Evolutionary conservation across 2,113 vertebrate genomes (phyloP).

Genomic region (Dipodomys ordii): DNA sequence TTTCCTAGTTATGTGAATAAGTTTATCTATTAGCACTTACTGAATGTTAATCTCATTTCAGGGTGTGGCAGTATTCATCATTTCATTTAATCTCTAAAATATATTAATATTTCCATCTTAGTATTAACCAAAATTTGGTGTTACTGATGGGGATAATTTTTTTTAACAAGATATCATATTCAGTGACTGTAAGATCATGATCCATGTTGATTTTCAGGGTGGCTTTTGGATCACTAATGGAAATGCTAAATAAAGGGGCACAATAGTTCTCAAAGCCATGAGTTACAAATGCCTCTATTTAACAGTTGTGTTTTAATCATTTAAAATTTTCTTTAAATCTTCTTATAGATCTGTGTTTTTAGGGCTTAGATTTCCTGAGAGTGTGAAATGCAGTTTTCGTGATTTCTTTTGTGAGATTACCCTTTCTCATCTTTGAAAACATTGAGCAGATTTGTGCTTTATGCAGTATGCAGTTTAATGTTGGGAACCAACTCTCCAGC

Average conservation of each 20-base stretch:
- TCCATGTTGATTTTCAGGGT: background rate
- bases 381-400: background rate
- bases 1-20: constrained; percentile 4
- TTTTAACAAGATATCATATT: background rate
- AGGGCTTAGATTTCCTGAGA: background rate
- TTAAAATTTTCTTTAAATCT: background rate
- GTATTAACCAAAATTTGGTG: background rate
- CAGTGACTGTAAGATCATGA: background rate
- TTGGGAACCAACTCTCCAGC: constrained; percentile 43
- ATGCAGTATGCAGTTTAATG: background rate
- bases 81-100: background rate
- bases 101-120: background rate
- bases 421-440: constrained; percentile 64
- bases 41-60: background rate
- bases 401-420: constrained; percentile 33
- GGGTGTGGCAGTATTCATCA: background rate
- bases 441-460: constrained; percentile 47
- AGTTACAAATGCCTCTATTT: background rate
- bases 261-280: background rate
- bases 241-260: background rate
- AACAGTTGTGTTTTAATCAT: background rate
- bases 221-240: background rate
- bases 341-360: background rate
- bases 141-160: background rate
- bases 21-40: background rate